phyloP scores from a whole-genome alignment of 1,140 invertebrate species.

The Sycophaga agraensis region DNA sequence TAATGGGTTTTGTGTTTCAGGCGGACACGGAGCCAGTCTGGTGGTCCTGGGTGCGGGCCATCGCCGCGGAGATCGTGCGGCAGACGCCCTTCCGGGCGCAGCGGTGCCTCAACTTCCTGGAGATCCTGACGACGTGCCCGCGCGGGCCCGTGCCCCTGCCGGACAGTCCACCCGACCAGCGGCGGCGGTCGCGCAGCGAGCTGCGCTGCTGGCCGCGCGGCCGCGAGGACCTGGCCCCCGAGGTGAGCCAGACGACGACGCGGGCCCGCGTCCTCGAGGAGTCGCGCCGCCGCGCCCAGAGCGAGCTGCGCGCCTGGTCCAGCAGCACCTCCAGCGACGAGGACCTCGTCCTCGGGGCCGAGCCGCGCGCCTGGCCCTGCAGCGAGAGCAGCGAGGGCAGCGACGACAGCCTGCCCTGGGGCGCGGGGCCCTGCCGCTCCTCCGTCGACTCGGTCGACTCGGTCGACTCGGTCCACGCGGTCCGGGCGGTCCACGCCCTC shows the following conservation, averaged over 20 bases:
- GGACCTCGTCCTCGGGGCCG: constrained; percentile 32
- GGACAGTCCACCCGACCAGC: constrained; percentile 46
- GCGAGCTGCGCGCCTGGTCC: constrained; percentile 52
- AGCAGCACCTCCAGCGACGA: constrained; percentile 56
- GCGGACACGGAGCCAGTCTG: constrained; percentile 61
- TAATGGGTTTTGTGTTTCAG: too few species aligned
- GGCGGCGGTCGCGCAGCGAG: constrained; percentile 52
- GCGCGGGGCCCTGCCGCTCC: constrained; percentile 32
- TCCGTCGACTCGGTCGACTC: constrained; percentile 45
- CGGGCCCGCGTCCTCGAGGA: constrained; percentile 27
- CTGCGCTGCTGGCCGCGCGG: constrained; percentile 45
- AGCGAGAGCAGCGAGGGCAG: constrained; percentile 57
- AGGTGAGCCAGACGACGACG: constrained; percentile 28
- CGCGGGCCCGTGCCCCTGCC: constrained; percentile 45
- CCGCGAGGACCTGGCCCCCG: constrained; percentile 31
- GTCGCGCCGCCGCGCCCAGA: constrained; percentile 41
- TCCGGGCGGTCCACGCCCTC: too few species aligned
- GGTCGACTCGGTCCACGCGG: constrained; percentile 15
- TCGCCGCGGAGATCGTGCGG: constrained; percentile 64
- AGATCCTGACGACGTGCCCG: constrained; percentile 53
- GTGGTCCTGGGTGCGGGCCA: constrained; percentile 65
- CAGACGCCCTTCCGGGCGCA: constrained; percentile 65
- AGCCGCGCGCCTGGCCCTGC: constrained; percentile 47
- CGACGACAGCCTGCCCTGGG: constrained; percentile 53
- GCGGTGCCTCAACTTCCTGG: constrained; percentile 52